Evolutionary conservation across 92 coral and sea anemone genomes (phyloP).

Genomic region (Epizoanthus rinbou): DNA sequence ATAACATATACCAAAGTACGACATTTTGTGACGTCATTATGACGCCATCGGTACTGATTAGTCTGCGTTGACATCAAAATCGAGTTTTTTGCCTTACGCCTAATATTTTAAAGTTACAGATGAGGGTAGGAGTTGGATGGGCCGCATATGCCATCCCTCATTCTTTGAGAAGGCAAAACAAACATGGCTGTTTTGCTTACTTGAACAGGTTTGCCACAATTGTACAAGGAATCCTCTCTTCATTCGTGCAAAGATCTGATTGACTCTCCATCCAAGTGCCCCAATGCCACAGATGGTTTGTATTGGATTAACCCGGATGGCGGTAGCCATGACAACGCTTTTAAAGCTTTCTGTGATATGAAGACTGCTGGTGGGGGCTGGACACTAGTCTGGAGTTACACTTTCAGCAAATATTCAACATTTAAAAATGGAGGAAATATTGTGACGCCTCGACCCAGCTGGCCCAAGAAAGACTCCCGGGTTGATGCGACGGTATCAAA

Average conservation of each 20-base stretch:
- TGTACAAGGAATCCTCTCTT: background rate
- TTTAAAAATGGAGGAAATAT: constrained; percentile 21
- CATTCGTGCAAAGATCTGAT: background rate
- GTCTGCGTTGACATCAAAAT: too few species aligned
- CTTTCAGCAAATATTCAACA: constrained; percentile 44
- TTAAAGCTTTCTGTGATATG: constrained; percentile 57
- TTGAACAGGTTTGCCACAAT: constrained; percentile 14
- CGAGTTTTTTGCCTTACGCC: too few species aligned
- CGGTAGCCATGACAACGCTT: constrained; percentile 49
- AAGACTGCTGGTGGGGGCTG: constrained; percentile 59
- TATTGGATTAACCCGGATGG: constrained; percentile 60
- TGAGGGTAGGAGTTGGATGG: too few species aligned
- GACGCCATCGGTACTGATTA: too few species aligned
- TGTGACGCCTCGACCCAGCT: constrained; percentile 50
- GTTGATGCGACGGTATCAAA: constrained; percentile 40
- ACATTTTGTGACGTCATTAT: too few species aligned
- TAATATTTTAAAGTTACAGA: too few species aligned
- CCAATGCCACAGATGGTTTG: constrained; percentile 40
- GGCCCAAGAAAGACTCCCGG: constrained; percentile 1
- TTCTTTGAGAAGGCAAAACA: too few species aligned
- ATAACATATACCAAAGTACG: too few species aligned
- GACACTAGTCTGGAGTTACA: constrained; percentile 67
- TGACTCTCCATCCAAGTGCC: background rate
- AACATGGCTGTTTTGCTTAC: background rate
- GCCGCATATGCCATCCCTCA: too few species aligned